Evolutionary conservation across 1,140 invertebrate genomes (phyloP), one percentile per base, ranked within the genome.

Genomic region (Spodoptera frugiperda): DNA sequence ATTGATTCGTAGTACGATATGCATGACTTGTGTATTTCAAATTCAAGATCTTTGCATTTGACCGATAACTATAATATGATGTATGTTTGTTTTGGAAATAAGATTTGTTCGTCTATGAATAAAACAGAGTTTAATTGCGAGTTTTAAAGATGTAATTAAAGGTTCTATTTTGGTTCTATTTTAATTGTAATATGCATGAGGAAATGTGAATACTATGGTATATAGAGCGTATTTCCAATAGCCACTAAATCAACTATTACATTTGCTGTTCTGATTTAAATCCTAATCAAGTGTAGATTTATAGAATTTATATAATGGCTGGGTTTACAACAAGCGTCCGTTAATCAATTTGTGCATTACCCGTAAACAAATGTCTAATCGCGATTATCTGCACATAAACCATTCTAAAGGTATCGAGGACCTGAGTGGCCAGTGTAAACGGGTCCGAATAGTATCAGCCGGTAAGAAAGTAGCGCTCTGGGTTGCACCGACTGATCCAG

Each of bases 401-500:
- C 59, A 70, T 59, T 63, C 39, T 51, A 75, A 51, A 48, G 12
- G 1, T 44, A 76, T 10, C 46, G 12, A 4, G 1, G 21, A 76
- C 14, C 44, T 12, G 1, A 61, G 14, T 15, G 15, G 49, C 46
- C 61, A 78, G 72, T 91, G 81, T 89, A 75, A 67, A 81, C 77
- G 63, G 68, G 68, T 67, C 86, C 76, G 77, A 79, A 83, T 78
- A 51, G 48, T 76, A 78, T 75, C 72, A 63, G 84, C 77, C 82
- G 82, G 82, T 77, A 91, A 89, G 91, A 93, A 92, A 92, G 90
- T 91, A 90, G 87, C 86, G 79, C 84, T 89, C 82, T 86, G 85
- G 86, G 85, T 89, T 88, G 85, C 87, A 87, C 85, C 74, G 84
- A 86, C 77, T 91, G 89, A 87, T 92, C 91, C 85, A 90, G 86